Evolutionary conservation across 1,140 invertebrate genomes (phyloP).

Genomic region (Whitmania pigra): DNA sequence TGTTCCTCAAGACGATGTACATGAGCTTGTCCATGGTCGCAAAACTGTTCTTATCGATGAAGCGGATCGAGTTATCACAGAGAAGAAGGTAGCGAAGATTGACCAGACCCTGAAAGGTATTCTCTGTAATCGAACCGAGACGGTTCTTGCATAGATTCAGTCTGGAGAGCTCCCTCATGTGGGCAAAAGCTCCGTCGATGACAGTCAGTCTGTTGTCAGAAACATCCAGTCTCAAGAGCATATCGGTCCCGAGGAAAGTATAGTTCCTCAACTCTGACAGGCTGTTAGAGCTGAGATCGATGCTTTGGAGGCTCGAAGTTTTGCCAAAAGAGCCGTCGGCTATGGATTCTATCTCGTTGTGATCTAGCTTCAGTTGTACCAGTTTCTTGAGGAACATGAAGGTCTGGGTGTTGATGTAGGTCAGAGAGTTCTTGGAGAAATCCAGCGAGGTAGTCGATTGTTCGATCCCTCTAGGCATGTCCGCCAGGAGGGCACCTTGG

Average conservation of each 20-base stretch:
- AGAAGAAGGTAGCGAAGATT: slow-evolving; percentile 64
- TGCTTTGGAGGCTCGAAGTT: slow-evolving; percentile 30
- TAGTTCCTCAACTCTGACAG: slow-evolving; percentile 48
- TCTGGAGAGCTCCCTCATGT: slow-evolving; percentile 51
- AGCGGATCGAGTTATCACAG: slow-evolving; percentile 59
- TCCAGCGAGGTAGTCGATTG: slow-evolving; percentile 16
- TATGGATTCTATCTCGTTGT: slow-evolving; percentile 30
- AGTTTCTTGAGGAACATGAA: slow-evolving; percentile 19
- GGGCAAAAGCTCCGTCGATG: slow-evolving; percentile 37
- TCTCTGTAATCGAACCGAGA: slow-evolving; percentile 47
- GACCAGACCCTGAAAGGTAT: slow-evolving; percentile 50
- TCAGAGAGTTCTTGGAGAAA: slow-evolving; percentile 19
- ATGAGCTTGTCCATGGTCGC: slow-evolving; percentile 60
- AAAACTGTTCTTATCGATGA: slow-evolving; percentile 57
- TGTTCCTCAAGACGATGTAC: slow-evolving; percentile 52
- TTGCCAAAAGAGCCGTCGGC: slow-evolving; percentile 32
- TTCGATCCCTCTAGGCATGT: slow-evolving; percentile 14
- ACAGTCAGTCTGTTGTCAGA: slow-evolving; percentile 38
- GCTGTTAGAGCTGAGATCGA: slow-evolving; percentile 53
- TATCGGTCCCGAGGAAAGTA: slow-evolving; percentile 32
- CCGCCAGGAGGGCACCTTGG: not conserved
- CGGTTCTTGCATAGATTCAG: slow-evolving; percentile 59
- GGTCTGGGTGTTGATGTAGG: not conserved
- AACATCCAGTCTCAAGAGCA: slow-evolving; percentile 38
- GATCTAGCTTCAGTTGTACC: slow-evolving; percentile 24